These are phyloP conservation scores for Euplexia lucipara DNA, from an alignment of 2,888 invertebrate species.

Conservation along the genomic window DNA sequence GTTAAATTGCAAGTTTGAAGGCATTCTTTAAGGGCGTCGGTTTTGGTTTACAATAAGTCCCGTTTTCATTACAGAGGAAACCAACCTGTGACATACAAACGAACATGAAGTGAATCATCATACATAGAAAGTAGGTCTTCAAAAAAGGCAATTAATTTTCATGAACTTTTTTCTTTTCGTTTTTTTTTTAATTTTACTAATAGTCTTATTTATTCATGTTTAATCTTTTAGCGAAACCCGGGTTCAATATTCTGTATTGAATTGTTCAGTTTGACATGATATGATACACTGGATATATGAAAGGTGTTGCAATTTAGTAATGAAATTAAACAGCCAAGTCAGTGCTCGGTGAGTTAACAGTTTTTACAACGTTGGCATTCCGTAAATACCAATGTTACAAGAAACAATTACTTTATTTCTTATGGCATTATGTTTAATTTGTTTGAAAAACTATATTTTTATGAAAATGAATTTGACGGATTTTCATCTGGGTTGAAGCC, in stretches of 20 bases:
- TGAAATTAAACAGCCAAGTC: conserved; percentile 62
- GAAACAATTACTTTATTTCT: conserved; percentile 1
- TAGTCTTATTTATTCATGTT: conserved; percentile 41
- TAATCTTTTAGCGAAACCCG: conserved; percentile 55
- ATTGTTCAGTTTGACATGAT: conserved; percentile 49
- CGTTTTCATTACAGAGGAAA: background rate
- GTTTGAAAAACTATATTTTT: background rate
- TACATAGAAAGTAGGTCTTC: background rate
- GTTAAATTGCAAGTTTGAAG: background rate
- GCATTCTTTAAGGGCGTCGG: background rate
- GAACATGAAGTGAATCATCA: background rate
- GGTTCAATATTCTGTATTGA: conserved; percentile 32
- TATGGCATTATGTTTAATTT: background rate
- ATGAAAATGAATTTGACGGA: background rate
- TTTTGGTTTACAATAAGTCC: background rate
- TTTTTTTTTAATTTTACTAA: conserved; percentile 59
- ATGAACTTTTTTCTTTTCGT: background rate
- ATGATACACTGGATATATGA: conserved; percentile 45
- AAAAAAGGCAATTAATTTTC: conserved; percentile 7
- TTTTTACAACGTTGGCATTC: conserved; percentile 37
- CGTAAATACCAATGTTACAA: conserved; percentile 11
- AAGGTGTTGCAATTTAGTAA: conserved; percentile 63
- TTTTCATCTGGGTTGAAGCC: conserved; percentile 15
- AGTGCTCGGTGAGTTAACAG: conserved; percentile 56
- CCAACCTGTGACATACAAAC: conserved; percentile 3